phyloP scores from a whole-genome alignment of 2,797 vertebrate species.

The Lepus oiostolus region DNA sequence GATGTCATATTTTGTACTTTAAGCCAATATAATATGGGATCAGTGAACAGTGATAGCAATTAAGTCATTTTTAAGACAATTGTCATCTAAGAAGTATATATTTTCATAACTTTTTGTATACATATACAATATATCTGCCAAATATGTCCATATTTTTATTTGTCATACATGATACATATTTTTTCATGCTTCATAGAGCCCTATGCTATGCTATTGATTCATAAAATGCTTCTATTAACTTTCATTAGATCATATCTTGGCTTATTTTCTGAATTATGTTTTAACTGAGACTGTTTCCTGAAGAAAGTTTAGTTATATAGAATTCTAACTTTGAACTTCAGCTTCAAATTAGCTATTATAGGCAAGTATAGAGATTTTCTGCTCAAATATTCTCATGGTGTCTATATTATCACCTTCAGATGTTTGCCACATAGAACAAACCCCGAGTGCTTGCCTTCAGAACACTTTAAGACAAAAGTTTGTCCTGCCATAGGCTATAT shows the following conservation, averaged over 20 bases:
- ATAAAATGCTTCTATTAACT: constrained; percentile 19
- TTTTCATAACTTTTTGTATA: background rate
- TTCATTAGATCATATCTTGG: background rate
- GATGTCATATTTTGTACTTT: background rate
- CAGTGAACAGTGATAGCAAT: background rate
- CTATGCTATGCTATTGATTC: background rate
- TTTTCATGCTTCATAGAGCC: background rate
- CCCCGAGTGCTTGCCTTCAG: background rate
- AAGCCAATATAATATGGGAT: constrained; percentile 1
- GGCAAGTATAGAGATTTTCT: background rate
- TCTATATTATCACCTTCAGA: background rate
- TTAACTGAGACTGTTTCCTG: background rate
- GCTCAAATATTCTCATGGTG: background rate
- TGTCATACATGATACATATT: background rate
- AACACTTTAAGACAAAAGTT: background rate
- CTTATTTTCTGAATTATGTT: background rate
- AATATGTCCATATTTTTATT: background rate
- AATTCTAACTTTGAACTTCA: constrained; percentile 8
- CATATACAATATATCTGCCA: background rate
- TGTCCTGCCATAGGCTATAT: background rate
- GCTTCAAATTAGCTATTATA: constrained; percentile 2
- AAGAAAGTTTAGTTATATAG: background rate
- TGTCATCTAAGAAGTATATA: background rate
- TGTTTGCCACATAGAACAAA: background rate
- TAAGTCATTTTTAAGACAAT: background rate